Evolutionary conservation across 2,888 invertebrate genomes (phyloP).

Genomic region (Philonicus albiceps): DNA sequence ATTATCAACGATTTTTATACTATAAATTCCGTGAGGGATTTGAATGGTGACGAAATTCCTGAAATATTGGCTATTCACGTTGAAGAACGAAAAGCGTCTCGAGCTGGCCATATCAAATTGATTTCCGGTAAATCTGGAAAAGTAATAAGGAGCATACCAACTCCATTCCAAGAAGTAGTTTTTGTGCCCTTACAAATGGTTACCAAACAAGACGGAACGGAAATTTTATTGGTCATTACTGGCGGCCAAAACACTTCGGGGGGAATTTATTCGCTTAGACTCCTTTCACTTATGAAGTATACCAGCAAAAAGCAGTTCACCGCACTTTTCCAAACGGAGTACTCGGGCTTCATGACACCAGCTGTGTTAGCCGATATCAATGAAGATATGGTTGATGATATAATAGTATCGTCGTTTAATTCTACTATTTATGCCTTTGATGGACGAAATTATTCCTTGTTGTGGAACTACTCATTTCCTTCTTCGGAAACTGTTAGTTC

Average conservation of each 20-base stretch:
- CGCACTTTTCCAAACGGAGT: slow-evolving; percentile 67
- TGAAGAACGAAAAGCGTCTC: slow-evolving; percentile 64
- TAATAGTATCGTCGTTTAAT: slow-evolving; percentile 77
- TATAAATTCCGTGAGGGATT: slow-evolving; percentile 74
- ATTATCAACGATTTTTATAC: slow-evolving; percentile 71
- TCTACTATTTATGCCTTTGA: slow-evolving; percentile 76
- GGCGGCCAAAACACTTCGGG: slow-evolving; percentile 78
- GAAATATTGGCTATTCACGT: slow-evolving; percentile 77
- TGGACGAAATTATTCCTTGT: slow-evolving; percentile 70
- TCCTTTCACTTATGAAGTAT: slow-evolving; percentile 67
- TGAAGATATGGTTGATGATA: slow-evolving; percentile 74
- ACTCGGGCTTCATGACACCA: slow-evolving; percentile 73
- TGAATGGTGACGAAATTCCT: slow-evolving; percentile 73
- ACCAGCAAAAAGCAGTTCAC: slow-evolving; percentile 65
- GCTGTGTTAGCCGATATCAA: slow-evolving; percentile 76
- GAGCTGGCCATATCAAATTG: slow-evolving; percentile 72
- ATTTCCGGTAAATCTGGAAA: slow-evolving; percentile 76
- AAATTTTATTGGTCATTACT: slow-evolving; percentile 74
- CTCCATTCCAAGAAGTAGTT: slow-evolving; percentile 73
- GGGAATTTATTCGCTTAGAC: slow-evolving; percentile 71
- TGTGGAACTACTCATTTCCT: slow-evolving; percentile 79
- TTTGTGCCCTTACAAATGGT: slow-evolving; percentile 78
- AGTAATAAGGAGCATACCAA: slow-evolving; percentile 69
- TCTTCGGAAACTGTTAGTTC: slow-evolving; percentile 75
- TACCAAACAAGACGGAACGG: slow-evolving; percentile 69